Conservation (phyloP, 2,797 vertebrate genomes). For the Sphenodon punctatus region DNA sequence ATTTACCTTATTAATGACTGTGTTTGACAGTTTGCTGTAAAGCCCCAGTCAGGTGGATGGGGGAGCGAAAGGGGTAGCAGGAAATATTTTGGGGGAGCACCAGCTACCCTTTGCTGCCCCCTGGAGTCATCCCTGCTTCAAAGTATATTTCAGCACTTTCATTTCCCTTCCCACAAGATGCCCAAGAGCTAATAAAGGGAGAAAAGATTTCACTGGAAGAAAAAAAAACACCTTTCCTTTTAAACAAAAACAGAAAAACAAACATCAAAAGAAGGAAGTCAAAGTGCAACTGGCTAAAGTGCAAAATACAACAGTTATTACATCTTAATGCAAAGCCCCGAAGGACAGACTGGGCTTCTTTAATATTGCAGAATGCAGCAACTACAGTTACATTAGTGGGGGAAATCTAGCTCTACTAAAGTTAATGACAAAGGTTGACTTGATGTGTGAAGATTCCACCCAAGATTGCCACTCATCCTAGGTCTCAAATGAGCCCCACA, state of each 20-base stretch:
- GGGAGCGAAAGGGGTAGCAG: no score
- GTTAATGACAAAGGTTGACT: no score
- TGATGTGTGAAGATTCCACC: no score
- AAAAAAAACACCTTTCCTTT: fast-evolving
- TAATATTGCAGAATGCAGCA: background rate
- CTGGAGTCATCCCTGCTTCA: background rate
- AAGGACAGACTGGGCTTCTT: fast-evolving
- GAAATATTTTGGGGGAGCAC: no score
- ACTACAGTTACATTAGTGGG: no score
- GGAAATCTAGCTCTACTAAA: no score
- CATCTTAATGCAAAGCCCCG: background rate
- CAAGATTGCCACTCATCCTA: background rate
- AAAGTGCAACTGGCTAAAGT: background rate
- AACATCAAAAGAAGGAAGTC: no score
- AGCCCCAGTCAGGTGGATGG: no score
- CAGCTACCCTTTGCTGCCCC: no score
- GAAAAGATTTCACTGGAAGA: fast-evolving
- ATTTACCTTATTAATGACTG: no score
- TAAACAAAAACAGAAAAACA: fast-evolving
- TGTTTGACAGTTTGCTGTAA: no score
- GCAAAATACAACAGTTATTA: background rate
- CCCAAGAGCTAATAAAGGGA: background rate
- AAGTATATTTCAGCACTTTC: background rate
- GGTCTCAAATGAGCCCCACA: background rate
- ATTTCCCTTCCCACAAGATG: fast-evolving